Conservation (phyloP, 2,113 vertebrate species). For the Leucopternis melanops region DNA sequence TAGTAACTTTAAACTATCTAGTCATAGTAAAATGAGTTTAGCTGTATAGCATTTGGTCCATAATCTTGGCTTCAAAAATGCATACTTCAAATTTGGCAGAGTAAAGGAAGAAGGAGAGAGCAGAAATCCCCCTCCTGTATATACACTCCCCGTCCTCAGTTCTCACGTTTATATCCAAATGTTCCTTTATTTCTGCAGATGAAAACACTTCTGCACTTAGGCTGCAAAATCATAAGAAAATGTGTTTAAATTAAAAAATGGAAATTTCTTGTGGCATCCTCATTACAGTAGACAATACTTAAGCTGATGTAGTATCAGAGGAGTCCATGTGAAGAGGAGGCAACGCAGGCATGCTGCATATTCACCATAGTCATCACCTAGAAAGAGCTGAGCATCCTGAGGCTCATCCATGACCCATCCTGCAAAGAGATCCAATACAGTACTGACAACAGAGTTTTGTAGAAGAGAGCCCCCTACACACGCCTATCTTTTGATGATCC, state of each 20-base stretch:
- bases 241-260: not conserved
- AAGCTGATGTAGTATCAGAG: not conserved
- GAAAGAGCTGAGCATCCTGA: not conserved
- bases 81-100: conserved; percentile 14
- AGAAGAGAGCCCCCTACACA: not conserved
- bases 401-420: not conserved
- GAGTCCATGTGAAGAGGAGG: not conserved
- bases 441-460: not conserved
- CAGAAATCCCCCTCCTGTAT: conserved; percentile 6
- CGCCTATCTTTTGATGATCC: too few relatives aligned
- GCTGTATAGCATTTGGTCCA: conserved; percentile 18
- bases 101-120: not conserved
- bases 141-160: not conserved
- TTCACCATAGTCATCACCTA: not conserved
- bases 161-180: conserved; percentile 16
- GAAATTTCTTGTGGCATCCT: not conserved
- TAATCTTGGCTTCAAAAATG: conserved; percentile 19
- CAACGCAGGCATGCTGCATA: not conserved
- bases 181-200: conserved; percentile 8
- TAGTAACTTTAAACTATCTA: conserved; percentile 8
- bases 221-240: conserved; percentile 6
- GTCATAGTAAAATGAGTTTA: conserved; percentile 37
- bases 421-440: not conserved
- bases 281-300: not conserved
- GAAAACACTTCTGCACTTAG: not conserved